Conservation (phyloP, 2,113 vertebrate species). For the Pardalotus punctatus region DNA sequence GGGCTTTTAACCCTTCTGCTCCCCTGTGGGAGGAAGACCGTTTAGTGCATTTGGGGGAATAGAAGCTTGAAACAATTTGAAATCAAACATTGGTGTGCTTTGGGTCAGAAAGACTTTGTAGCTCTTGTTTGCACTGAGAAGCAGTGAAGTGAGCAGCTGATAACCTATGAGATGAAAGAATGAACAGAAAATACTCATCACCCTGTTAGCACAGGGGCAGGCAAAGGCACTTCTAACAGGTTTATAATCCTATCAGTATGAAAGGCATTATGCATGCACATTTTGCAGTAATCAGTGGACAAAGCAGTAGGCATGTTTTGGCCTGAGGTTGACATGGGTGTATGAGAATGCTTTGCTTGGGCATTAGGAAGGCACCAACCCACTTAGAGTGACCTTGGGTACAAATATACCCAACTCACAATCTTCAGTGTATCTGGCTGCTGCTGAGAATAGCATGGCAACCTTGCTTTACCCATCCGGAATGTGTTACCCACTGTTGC, state of each 20-base stretch:
- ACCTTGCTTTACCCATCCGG: not conserved
- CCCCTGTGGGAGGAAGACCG: not conserved
- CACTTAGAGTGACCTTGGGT: not conserved
- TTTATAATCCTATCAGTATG: not conserved
- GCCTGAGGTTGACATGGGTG: not conserved
- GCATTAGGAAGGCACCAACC: not conserved
- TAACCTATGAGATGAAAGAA: not conserved
- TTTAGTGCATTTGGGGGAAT: not conserved
- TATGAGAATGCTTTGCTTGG: not conserved
- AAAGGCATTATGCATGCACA: not conserved
- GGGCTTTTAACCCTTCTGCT: conserved; percentile 49
- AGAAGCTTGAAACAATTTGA: not conserved
- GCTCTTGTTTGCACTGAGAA: not conserved
- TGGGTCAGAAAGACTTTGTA: not conserved
- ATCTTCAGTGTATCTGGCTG: not conserved
- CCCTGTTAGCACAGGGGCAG: not conserved
- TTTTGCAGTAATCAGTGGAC: not conserved
- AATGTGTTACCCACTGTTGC: not conserved
- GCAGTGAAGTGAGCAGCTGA: not conserved
- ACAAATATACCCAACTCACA: not conserved
- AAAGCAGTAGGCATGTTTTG: not conserved
- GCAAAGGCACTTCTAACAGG: not conserved
- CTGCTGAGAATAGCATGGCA: not conserved
- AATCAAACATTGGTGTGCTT: not conserved
- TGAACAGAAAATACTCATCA: not conserved